phyloP scores from a whole-genome alignment of 2,888 invertebrate species.

The Lepeophtheirus nordmannii region DNA sequence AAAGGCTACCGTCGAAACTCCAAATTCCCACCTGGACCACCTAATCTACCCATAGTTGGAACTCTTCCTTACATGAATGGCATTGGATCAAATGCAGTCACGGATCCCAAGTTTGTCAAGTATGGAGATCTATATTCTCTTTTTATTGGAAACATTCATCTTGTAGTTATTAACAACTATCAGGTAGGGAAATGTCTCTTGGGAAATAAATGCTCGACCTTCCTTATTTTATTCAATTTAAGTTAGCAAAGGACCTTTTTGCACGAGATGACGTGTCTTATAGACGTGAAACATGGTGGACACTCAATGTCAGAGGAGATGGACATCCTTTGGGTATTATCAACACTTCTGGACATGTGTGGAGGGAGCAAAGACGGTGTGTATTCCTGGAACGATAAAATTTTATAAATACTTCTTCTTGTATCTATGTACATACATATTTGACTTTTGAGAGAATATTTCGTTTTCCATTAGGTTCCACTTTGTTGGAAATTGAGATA shows the following conservation, averaged over 20 bases:
- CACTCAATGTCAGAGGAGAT: neutral
- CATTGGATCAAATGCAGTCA: neutral
- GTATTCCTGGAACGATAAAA: too few species aligned
- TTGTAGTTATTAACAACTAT: neutral
- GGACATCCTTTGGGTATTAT: conserved; percentile 4
- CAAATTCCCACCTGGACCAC: neutral
- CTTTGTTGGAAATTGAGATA: too few species aligned
- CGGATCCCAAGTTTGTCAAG: neutral
- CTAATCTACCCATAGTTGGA: conserved; percentile 3
- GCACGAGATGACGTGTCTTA: neutral
- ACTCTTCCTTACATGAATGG: conserved; percentile 3
- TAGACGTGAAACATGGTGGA: neutral
- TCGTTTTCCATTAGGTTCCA: too few species aligned
- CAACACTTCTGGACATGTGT: neutral
- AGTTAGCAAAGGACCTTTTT: conserved; percentile 11
- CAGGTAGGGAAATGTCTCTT: neutral
- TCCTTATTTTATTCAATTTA: too few species aligned
- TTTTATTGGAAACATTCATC: neutral
- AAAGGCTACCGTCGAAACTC: neutral
- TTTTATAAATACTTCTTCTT: too few species aligned
- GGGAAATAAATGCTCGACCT: too few species aligned
- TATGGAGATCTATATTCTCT: neutral
- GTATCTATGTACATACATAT: too few species aligned
- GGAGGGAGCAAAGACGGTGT: conserved; percentile 2
- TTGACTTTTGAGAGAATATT: too few species aligned